Evolutionary conservation across 2,797 vertebrate species (phyloP), one percentile per base, ranked within the genome.

Genomic region (Sebastes matsubarae): DNA sequence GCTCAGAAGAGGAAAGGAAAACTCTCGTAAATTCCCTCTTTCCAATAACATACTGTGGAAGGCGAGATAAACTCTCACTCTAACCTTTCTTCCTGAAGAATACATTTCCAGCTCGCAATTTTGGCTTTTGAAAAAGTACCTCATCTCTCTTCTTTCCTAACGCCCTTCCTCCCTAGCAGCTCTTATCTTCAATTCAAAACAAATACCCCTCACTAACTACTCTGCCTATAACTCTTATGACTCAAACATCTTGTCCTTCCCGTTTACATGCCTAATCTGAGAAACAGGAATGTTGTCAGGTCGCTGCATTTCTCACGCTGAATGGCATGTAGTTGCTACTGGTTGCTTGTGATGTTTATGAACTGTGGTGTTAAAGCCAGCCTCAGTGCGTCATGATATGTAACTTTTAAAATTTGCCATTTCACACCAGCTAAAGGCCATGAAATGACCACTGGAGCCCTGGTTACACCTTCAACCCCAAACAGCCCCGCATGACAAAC

Each of bases 201-300:
- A 78, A 77, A 82, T 66, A 59, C 29, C 8, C 38, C 52, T 42
- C 1, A 42, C 13, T 14, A 42, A 13, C 12, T 5, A n/a, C 9
- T 55, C 8, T 25, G 11, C 14, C 8, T 5, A 6, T 0, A 57
- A 25, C 18, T 57, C 13, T 20, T 20, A 24, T 11, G 38, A 22
- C 38, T 42, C 36, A 24, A 34, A 72, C 9, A 12, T 65, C 3
- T 65, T 57, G 24, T 58, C 22, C 14, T 68, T 58, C 60, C 38
- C 0, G 29, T 36, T 55, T 61, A 25, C 42, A 11, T 30, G 9
- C 60, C 54, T 18, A 65, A 65, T 68, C 34, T 22, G 22, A 66
- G n/a, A 27, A 61, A n/a, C 27, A 74, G 60, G 70, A 88, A 78
- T 60, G 79, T 14, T 24, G 57, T 74, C 72, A 52, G 34, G 70